Evolutionary conservation across 2,113 vertebrate genomes (phyloP).

Genomic region (Lepisosteus osseus): DNA sequence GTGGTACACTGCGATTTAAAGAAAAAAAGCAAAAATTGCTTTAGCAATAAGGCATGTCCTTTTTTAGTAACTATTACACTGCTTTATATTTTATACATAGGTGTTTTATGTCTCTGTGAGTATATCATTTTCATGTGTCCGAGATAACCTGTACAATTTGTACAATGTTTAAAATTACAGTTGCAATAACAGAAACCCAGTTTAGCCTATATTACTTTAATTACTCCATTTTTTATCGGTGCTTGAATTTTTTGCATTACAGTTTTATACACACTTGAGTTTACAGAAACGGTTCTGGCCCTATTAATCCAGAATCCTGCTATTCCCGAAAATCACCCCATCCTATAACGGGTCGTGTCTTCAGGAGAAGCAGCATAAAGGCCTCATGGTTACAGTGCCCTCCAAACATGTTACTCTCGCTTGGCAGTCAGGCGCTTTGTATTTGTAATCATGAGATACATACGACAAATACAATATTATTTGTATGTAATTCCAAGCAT

Average conservation of each 20-base stretch:
- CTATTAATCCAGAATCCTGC: not conserved
- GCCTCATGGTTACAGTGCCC: too few species aligned
- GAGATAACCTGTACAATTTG: constrained; percentile 55
- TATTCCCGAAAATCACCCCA: not conserved
- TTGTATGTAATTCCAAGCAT: too few species aligned
- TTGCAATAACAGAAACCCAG: constrained; percentile 60
- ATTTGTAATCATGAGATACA: too few species aligned
- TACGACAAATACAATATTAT: too few species aligned
- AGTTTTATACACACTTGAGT: not conserved
- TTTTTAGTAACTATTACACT: constrained; percentile 68
- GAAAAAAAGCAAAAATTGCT: constrained; percentile 54
- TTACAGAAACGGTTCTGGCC: not conserved
- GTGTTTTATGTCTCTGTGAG: constrained; percentile 55
- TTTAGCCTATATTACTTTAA: constrained; percentile 53
- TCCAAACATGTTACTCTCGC: too few species aligned
- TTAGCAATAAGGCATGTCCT: constrained; percentile 65
- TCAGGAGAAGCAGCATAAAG: too few species aligned
- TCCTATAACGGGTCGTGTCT: too few species aligned
- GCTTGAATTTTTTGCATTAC: constrained; percentile 2
- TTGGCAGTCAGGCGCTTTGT: too few species aligned
- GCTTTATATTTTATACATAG: constrained; percentile 56
- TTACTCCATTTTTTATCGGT: constrained; percentile 17
- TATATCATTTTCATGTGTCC: constrained; percentile 59
- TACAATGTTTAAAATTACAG: constrained; percentile 54
- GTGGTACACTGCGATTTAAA: constrained; percentile 51